Conservation (phyloP, 2,888 invertebrate species). For the Odontocolon sp. region DNA sequence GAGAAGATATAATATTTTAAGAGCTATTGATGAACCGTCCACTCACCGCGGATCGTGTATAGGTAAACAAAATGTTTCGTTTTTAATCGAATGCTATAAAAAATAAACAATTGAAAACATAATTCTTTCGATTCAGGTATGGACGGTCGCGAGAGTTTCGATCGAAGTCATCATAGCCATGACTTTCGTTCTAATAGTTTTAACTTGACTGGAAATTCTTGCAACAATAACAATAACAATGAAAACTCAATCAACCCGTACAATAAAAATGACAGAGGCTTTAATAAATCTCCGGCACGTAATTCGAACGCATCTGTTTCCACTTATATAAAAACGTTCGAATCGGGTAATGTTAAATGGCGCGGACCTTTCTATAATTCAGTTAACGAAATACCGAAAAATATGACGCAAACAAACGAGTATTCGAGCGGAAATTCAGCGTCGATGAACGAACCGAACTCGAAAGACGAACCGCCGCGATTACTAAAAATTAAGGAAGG, state of each 20-base stretch:
- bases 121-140: too few species aligned
- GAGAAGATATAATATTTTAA: not conserved
- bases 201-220: not conserved
- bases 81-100: too few species aligned
- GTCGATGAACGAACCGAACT: not conserved
- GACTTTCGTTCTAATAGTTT: not conserved
- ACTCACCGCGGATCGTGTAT: not conserved
- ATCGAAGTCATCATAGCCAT: not conserved
- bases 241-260: not conserved
- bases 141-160: too few species aligned
- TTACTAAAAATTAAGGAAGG: not conserved
- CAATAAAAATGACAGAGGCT: not conserved
- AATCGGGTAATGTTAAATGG: not conserved
- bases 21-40: not conserved
- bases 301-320: too few species aligned
- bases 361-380: not conserved
- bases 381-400: too few species aligned
- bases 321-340: not conserved
- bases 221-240: conserved; percentile 28
- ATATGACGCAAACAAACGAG: not conserved
- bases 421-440: not conserved
- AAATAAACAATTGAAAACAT: too few species aligned
- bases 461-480: not conserved
- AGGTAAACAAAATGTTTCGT: too few species aligned
- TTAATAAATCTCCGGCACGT: not conserved